Evolutionary conservation across 2,888 invertebrate genomes (phyloP).

Genomic region (Philereme vetulata): DNA sequence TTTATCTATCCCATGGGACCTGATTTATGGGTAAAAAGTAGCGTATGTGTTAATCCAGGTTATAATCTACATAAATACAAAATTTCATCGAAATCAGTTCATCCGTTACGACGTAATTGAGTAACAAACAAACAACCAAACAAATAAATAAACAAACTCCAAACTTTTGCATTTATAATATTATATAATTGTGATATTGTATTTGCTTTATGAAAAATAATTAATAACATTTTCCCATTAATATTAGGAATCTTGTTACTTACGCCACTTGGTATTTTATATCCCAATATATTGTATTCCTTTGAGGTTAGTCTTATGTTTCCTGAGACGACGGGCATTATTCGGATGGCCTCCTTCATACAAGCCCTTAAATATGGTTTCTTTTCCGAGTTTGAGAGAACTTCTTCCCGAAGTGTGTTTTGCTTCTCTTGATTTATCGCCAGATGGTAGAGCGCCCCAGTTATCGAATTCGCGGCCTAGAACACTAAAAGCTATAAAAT

Average conservation of each 20-base stretch:
- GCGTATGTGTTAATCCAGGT: too few species aligned
- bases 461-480: slow-evolving; percentile 83
- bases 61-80: too few species aligned
- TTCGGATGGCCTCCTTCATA: slow-evolving; percentile 87
- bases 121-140: too few species aligned
- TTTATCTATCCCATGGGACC: too few species aligned
- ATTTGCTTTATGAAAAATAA: too few species aligned
- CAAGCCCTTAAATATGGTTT: slow-evolving; percentile 86
- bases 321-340: slow-evolving; percentile 85
- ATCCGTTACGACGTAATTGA: too few species aligned
- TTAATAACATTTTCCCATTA: too few species aligned
- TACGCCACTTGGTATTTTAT: slow-evolving; percentile 85
- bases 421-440: slow-evolving; percentile 86
- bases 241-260: slow-evolving; percentile 37
- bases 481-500: slow-evolving; percentile 8
- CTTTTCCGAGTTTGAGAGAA: slow-evolving; percentile 55
- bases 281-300: slow-evolving; percentile 85
- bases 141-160: too few species aligned
- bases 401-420: slow-evolving; percentile 83
- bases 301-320: slow-evolving; percentile 78
- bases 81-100: too few species aligned
- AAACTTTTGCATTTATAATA: too few species aligned
- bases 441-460: slow-evolving; percentile 84
- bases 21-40: too few species aligned
- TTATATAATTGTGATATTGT: too few species aligned